Evolutionary conservation across 2,797 vertebrate genomes (phyloP).

Genomic region (Astyanax mexicanus): DNA sequence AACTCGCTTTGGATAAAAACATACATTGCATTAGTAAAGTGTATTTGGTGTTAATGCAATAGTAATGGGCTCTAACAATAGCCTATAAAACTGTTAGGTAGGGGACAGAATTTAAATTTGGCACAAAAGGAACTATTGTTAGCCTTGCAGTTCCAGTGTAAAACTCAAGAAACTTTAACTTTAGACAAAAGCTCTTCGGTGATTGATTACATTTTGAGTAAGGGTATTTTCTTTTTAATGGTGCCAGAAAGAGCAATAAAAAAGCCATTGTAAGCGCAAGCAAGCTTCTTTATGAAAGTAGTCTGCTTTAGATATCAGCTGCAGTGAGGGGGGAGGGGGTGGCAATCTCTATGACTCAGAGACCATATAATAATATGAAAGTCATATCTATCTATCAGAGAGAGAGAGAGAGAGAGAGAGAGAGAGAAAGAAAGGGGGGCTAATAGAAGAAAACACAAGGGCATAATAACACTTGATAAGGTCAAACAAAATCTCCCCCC

Average conservation of each 20-base stretch:
- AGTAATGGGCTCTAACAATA: too few species aligned
- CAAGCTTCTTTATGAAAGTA: conserved; percentile 28
- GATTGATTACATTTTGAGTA: too few species aligned
- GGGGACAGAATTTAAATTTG: too few species aligned
- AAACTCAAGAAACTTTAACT: too few species aligned
- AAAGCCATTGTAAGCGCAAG: background rate
- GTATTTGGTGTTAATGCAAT: too few species aligned
- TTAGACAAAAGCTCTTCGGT: too few species aligned
- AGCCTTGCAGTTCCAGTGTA: too few species aligned
- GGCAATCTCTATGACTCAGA: too few species aligned
- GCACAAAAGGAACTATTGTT: too few species aligned
- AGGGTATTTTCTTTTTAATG: background rate
- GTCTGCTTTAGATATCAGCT: background rate
- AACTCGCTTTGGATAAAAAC: too few species aligned
- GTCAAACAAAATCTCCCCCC: conserved; percentile 37
- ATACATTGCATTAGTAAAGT: too few species aligned
- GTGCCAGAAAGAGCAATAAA: background rate
- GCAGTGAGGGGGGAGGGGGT: background rate
- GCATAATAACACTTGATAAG: conserved; percentile 49
- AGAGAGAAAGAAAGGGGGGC: background rate
- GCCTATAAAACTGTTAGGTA: too few species aligned
- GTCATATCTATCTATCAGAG: conserved; percentile 24
- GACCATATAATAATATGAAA: conserved; percentile 29
- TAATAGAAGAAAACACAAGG: conserved; percentile 5
- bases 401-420: background rate